phyloP scores from a whole-genome alignment of 1,140 invertebrate species.

The Grapholita molesta region DNA sequence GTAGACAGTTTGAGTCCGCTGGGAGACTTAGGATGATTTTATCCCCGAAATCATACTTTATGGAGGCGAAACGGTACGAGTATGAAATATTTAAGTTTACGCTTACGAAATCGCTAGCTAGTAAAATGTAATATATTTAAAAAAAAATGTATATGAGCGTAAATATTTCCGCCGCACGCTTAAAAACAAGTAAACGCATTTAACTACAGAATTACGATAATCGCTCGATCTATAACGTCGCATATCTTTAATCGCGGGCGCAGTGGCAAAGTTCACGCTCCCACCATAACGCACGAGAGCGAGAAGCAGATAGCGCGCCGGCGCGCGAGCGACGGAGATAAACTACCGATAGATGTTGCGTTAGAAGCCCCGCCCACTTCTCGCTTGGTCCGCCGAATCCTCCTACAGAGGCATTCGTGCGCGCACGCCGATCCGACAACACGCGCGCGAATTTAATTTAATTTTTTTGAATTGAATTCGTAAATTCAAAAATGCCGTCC shows the following conservation, averaged over 20 bases:
- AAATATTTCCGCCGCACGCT: conserved; percentile 25
- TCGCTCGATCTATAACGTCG: conserved; percentile 57
- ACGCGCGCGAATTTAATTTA: conserved; percentile 41
- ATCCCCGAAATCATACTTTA: too few relatives aligned
- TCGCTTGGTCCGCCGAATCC: conserved; percentile 52
- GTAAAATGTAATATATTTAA: too few relatives aligned
- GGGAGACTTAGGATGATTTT: too few relatives aligned
- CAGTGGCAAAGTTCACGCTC: conserved; percentile 69
- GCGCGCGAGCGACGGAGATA: conserved; percentile 38
- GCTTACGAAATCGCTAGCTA: too few relatives aligned
- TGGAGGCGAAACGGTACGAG: too few relatives aligned
- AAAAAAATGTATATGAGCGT: too few relatives aligned
- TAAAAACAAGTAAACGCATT: conserved; percentile 33
- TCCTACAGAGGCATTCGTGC: conserved; percentile 70
- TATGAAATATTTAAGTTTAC: too few relatives aligned
- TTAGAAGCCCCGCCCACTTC: conserved; percentile 66
- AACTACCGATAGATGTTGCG: conserved; percentile 59
- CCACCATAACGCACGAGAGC: conserved; percentile 65
- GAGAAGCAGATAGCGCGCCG: conserved; percentile 28
- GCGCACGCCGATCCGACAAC: conserved; percentile 58
- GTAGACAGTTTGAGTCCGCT: too few relatives aligned
- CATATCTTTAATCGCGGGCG: conserved; percentile 61
- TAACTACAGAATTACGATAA: conserved; percentile 51
- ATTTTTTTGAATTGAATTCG: conserved; percentile 5
- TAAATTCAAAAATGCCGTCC: conserved; percentile 39